Evolutionary conservation across 64 coral and sea anemone genomes (phyloP).

Genomic region (Actinia equina): DNA sequence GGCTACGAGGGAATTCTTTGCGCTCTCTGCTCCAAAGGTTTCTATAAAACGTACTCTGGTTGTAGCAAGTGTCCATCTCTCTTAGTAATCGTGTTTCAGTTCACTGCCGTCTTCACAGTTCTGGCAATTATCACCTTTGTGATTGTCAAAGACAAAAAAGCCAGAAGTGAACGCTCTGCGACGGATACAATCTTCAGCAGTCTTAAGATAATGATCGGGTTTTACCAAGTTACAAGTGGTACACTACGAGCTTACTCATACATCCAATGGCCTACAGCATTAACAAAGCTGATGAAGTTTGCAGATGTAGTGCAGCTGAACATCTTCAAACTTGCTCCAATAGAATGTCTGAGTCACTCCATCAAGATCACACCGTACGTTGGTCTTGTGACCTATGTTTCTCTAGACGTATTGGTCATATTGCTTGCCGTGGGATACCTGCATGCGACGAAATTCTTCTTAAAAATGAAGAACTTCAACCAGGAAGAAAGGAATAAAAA

Average conservation of each 20-base stretch:
- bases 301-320: slow-evolving; percentile 52
- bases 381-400: not conserved
- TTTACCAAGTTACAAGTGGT: slow-evolving; percentile 50
- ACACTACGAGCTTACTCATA: slow-evolving; percentile 59
- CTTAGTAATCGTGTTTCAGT: slow-evolving; percentile 12
- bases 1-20: slow-evolving; percentile 55
- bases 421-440: not conserved
- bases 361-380: not conserved
- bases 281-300: slow-evolving; percentile 32
- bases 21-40: not conserved
- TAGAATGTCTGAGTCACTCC: slow-evolving; percentile 17
- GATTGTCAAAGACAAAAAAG: not conserved
- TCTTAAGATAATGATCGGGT: slow-evolving; percentile 48
- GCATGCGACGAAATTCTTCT: not conserved
- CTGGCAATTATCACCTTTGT: not conserved
- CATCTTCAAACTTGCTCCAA: slow-evolving; percentile 37
- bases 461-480: not conserved
- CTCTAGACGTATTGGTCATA: not conserved
- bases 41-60: slow-evolving; percentile 14
- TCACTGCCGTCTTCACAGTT: not conserved
- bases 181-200: slow-evolving; percentile 34
- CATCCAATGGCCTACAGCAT: slow-evolving; percentile 31
- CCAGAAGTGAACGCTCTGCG: not conserved
- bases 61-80: slow-evolving; percentile 49
- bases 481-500: not conserved